Evolutionary conservation across 1,140 invertebrate species (phyloP), one percentile per base, ranked within the genome.

Genomic region (Cyrtorhinus lividipennis): DNA sequence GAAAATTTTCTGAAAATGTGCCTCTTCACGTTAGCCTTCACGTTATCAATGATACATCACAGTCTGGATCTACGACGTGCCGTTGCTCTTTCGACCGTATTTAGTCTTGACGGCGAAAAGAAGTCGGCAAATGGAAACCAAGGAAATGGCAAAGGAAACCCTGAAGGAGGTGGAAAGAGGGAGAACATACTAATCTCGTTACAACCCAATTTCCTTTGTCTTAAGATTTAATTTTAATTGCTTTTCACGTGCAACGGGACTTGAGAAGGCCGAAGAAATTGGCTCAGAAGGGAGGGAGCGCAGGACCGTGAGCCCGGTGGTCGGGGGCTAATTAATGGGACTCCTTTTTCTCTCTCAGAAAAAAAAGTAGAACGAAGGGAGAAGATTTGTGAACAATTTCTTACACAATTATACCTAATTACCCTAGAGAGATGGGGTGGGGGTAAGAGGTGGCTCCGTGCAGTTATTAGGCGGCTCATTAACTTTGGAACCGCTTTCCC

Each of bases 381-480:
- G 62, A 63, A 63, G 67, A 66, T 68, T 67, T 66, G 61, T 64
- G 60, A 66, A 62, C 58, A 66, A 56, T 56, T 65, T 66, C 60
- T 44, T 45, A 62, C 62, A 62, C 66, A 64, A 66, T 27, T 57
- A 64, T 59, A 63, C 64, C 66, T 64, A 60, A 62, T 65, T 58
- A 62, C 44, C 62, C 48, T 53, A 13, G 48, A 20, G 48, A 53
- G 48, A 20, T 44, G n/a, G 38, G n/a, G n/a, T 8, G 38, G n/a
- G 38, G 64, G 67, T 65, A 65, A 62, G 67, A 65, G 70, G 66
- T 65, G 66, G 67, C 15, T 69, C 66, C 67, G 67, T 71, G 48
- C 68, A 68, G 69, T 73, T 72, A 74, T 74, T 73, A 65, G 67
- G n/a, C 25, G 58, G 58, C 58, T 59, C 58, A 59, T 59, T 59